Evolutionary conservation across 2,888 invertebrate species (phyloP), one percentile per base, ranked within the genome.

Genomic region (Eupithecia subumbrata): DNA sequence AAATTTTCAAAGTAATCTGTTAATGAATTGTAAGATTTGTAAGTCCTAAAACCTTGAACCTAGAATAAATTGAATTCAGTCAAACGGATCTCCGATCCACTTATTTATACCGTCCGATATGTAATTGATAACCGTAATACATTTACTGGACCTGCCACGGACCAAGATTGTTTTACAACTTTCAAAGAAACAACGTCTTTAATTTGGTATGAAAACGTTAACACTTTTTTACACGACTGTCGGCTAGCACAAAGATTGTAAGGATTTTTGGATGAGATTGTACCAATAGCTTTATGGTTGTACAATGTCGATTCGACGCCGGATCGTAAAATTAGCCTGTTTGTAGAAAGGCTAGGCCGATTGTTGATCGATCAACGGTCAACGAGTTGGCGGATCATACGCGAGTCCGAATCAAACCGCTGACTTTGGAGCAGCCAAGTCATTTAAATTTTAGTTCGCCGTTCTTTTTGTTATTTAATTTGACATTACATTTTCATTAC

Each of bases 61-160:
- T 8, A 18, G n/a, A 48, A 48, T 48, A n/a, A 63, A 16, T 63
- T 22, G 0, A 34, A 67, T 40, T 16, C n/a, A 16, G 18, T 63
- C 63, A 12, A 34, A 70, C 37, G 43, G 77, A 79, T 74, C 77
- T 70, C 77, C 48, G 75, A 67, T 45, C 71, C 79, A 80, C 78
- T 81, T 85, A 83, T 87, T 84, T 83, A 80, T 83, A 80, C 76
- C 85, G 48, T 56, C 52, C 22, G 81, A 85, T 85, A 85, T 84
- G 82, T 88, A 86, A 88, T 87, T 85, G 84, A 86, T 86, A 85
- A 84, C 83, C 83, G 85, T 85, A 85, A 84, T 88, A 86, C 84
- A 84, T 86, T 86, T 86, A 88, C 85, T 84, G 77, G 78, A 70
- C 73, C 70, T 63, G 76, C 78, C 76, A 81, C 82, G 77, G 80